Conservation (phyloP, 2,888 invertebrate species). For the Polyommatus icarus region DNA sequence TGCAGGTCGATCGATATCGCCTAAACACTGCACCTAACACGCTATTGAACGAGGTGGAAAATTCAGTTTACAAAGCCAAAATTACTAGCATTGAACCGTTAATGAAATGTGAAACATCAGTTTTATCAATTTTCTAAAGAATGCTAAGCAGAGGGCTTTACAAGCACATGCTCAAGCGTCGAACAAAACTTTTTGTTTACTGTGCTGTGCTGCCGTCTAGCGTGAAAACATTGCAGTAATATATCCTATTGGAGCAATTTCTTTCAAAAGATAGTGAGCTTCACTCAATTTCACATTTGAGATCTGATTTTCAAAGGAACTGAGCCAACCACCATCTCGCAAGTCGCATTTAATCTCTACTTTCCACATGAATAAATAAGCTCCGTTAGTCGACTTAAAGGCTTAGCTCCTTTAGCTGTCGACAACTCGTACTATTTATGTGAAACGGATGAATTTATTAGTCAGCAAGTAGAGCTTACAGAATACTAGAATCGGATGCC, state of each 20-base stretch:
- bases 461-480: slow-evolving; percentile 21
- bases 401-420: slow-evolving; percentile 35
- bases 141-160: no score
- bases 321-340: background rate
- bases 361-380: slow-evolving; percentile 42
- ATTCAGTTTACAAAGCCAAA: background rate
- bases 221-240: no score
- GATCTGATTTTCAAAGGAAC: background rate
- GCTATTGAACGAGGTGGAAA: slow-evolving; percentile 24
- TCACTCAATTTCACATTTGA: background rate
- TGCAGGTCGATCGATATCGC: slow-evolving; percentile 35
- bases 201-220: no score
- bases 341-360: slow-evolving; percentile 13
- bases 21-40: slow-evolving; percentile 33
- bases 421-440: slow-evolving; percentile 37
- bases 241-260: no score
- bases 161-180: no score
- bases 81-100: no score
- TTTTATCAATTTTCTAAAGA: no score
- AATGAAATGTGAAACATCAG: no score
- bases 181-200: no score
- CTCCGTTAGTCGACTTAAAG: slow-evolving; percentile 41
- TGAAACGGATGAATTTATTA: slow-evolving; percentile 37
- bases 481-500: slow-evolving; percentile 3
- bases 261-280: no score